Conservation (phyloP, 2,888 invertebrate species). For the Minunthozetes semirufus region DNA sequence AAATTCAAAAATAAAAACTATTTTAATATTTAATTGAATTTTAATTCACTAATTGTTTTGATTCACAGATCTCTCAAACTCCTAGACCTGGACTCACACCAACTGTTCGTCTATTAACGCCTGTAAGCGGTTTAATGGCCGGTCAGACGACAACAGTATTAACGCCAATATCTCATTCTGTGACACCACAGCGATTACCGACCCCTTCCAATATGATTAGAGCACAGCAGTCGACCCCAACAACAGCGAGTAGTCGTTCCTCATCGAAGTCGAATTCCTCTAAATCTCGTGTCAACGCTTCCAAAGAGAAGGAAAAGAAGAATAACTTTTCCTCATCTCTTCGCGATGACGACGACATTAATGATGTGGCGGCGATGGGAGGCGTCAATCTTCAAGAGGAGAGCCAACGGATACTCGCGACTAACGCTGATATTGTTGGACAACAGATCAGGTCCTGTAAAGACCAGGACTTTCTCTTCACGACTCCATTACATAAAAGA, state of each 20-base stretch:
- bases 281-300: neutral
- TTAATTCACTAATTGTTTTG: neutral
- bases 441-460: slow-evolving; percentile 84
- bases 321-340: slow-evolving; percentile 45
- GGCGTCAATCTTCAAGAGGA: slow-evolving; percentile 96
- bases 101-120: slow-evolving; percentile 8
- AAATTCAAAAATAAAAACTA: too few relatives aligned
- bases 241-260: neutral
- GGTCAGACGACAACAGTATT: neutral
- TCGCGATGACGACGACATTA: slow-evolving; percentile 90
- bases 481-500: slow-evolving; percentile 66
- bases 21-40: neutral
- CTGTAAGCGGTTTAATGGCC: slow-evolving; percentile 44
- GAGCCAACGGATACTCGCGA: slow-evolving; percentile 83
- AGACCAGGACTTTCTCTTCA: slow-evolving; percentile 78
- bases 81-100: neutral
- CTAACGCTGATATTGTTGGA: slow-evolving; percentile 74
- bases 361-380: slow-evolving; percentile 98
- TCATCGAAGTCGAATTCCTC: slow-evolving; percentile 11
- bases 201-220: slow-evolving; percentile 1
- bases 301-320: slow-evolving; percentile 36
- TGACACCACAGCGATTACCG: neutral
- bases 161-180: neutral
- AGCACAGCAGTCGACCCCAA: neutral
- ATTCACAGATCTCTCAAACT: slow-evolving; percentile 15